These are phyloP conservation scores for Thalassarche chlororhynchos DNA, from an alignment of 2,113 vertebrate species.

Conservation along the genomic window DNA sequence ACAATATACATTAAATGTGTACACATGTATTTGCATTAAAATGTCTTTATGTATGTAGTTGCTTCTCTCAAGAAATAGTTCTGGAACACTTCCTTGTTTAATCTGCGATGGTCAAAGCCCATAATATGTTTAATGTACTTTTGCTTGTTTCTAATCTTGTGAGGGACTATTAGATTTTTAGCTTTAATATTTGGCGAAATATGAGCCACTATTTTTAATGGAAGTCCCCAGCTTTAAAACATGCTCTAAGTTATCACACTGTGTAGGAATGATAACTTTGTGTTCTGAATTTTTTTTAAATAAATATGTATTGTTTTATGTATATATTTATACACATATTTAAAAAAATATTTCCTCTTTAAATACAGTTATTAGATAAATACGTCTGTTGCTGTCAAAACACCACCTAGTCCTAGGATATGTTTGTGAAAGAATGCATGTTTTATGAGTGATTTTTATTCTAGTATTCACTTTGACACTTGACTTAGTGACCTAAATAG, in stretches of 20 bases:
- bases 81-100: neutral
- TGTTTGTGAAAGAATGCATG: neutral
- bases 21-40: neutral
- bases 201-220: neutral
- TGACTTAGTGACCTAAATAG: neutral
- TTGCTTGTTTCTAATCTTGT: neutral
- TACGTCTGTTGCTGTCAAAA: neutral
- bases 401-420: neutral
- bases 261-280: neutral
- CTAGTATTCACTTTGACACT: neutral
- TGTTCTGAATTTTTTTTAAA: neutral
- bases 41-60: neutral
- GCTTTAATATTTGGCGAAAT: neutral
- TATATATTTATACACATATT: neutral
- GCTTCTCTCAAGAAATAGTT: neutral
- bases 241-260: neutral
- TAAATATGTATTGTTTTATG: neutral
- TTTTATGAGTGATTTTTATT: neutral
- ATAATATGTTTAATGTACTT: neutral
- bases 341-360: neutral
- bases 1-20: neutral
- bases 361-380: neutral
- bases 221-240: neutral
- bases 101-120: neutral
- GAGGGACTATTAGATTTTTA: neutral